These are phyloP conservation scores for Nesogale talazaci DNA, from an alignment of 2,113 vertebrate genomes.

Conservation along the genomic window DNA sequence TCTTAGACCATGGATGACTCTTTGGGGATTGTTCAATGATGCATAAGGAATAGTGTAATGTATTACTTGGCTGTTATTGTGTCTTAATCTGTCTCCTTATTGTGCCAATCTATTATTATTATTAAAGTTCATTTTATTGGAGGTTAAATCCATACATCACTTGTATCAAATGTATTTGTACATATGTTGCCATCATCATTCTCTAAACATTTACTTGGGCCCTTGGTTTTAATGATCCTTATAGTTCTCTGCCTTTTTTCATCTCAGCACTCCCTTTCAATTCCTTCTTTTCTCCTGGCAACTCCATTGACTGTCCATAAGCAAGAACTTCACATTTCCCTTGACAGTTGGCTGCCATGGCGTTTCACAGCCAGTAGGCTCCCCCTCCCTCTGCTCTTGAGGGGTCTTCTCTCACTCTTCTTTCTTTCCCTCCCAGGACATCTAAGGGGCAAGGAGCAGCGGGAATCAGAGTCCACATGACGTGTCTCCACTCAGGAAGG, in stretches of 20 bases:
- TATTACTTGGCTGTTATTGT: not conserved
- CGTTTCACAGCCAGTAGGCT: not conserved
- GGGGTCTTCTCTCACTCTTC: not conserved
- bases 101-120: not conserved
- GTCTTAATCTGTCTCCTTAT: not conserved
- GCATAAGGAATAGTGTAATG: not conserved
- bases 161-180: no score
- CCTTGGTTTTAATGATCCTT: not conserved
- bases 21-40: not conserved
- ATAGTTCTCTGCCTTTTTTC: not conserved
- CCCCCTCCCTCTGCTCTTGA: not conserved
- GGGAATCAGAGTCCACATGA: not conserved
- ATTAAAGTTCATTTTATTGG: no score
- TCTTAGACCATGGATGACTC: not conserved
- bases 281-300: not conserved
- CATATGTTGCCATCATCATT: no score
- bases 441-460: not conserved
- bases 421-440: not conserved
- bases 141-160: no score
- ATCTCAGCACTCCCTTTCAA: not conserved
- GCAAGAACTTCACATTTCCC: not conserved
- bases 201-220: no score
- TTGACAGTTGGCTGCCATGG: not conserved
- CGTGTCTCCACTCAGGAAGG: not conserved
- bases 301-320: not conserved